Evolutionary conservation across 2,888 invertebrate genomes (phyloP), one percentile per base, ranked within the genome.

Genomic region (Platynereis dumerilii): DNA sequence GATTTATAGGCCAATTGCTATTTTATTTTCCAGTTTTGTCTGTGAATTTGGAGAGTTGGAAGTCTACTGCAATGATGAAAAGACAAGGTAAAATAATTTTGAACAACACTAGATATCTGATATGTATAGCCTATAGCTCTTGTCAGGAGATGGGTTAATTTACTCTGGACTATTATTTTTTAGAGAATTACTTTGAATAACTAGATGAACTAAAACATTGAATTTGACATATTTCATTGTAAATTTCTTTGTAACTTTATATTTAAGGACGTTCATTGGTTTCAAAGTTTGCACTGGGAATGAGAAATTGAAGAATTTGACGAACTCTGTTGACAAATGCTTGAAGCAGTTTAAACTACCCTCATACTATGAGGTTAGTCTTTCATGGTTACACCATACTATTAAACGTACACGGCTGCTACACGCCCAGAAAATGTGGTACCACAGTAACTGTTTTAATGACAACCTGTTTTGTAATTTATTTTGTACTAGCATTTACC

Each of bases 41-140:
- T 54, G 59, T 22, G 26, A 27, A 20, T 24, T 69, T 17, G 54
- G 58, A 3, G 27, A 86, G 60, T 80, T 93, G 5, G 88, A 89
- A 75, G 86, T 92, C 24, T 94, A 92, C 78, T 89, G 90, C 69
- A 96, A 95, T 83, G 94, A 93, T 75, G 92, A 94, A 73, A 87
- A 87, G 65, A 91, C 92, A 2, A 89, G 80, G 78, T 79, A 62
- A 34, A 65, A 20, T 57, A 55, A 52, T 20, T 24, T 24, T 52
- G 12, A 12, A 17, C n/a, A 27, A 26, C 39, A 26, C 12, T 44
- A 28, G 22, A 58, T 20, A 39, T n/a, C 7, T 58, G 5, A 5
- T 15, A 42, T n/a, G n/a, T 58, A 42, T 22, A 5, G 42, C 58
- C 10, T 29, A 20, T 7, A 22, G 7, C 3, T 52, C 15, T 3